Evolutionary conservation across 2,888 invertebrate species (phyloP).

Genomic region (Pterostichus madidus): DNA sequence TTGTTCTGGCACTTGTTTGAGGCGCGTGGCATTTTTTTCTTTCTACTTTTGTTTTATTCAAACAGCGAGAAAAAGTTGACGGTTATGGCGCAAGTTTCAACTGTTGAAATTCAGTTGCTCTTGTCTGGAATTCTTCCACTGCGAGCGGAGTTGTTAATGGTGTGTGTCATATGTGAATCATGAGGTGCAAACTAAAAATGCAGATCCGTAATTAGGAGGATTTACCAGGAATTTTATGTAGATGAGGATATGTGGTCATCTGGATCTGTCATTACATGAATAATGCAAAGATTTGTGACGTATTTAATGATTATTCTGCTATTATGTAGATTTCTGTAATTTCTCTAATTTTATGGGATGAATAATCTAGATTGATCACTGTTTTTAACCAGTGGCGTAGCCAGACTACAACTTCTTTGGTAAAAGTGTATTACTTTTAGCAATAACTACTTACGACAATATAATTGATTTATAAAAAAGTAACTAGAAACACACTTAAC

Average conservation of each 20-base stretch:
- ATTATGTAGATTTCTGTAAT: too few relatives aligned
- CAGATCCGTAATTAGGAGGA: constrained; percentile 27
- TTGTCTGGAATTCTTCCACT: neutral
- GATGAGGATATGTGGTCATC: too few relatives aligned
- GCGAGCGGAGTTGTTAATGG: constrained; percentile 17
- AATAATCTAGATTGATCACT: too few relatives aligned
- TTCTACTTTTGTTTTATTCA: constrained; percentile 50
- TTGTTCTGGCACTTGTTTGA: constrained; percentile 27
- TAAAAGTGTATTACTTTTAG: too few relatives aligned
- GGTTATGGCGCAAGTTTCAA: constrained; percentile 7
- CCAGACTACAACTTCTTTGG: too few relatives aligned
- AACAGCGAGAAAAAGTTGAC: constrained; percentile 29
- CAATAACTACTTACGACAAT: too few relatives aligned
- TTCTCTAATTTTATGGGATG: too few relatives aligned
- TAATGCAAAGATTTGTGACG: neutral
- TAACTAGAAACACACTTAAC: too few relatives aligned
- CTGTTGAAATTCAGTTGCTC: constrained; percentile 35
- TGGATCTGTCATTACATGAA: neutral
- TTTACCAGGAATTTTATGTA: neutral
- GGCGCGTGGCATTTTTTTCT: constrained; percentile 46
- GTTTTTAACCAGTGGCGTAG: too few relatives aligned
- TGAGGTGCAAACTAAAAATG: constrained; percentile 28
- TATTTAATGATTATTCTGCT: too few relatives aligned
- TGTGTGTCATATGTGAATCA: constrained; percentile 43
- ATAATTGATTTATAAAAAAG: too few relatives aligned